phyloP scores from a whole-genome alignment of 2,113 vertebrate species.

The Alethe castanea region DNA sequence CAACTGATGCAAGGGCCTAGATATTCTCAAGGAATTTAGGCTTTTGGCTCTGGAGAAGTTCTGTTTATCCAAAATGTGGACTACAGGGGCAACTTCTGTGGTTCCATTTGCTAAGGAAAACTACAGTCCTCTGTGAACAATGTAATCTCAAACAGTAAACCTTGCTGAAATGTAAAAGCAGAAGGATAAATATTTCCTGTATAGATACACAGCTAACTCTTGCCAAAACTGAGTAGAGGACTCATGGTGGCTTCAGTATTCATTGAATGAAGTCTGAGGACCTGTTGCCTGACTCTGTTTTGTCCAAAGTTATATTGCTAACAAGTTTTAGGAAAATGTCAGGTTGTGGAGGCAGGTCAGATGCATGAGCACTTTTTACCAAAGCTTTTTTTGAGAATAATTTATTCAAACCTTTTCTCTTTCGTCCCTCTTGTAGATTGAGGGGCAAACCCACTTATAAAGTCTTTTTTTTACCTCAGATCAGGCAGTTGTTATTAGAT shows the following conservation, averaged over 20 bases:
- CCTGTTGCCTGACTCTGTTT: neutral
- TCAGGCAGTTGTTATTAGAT: neutral
- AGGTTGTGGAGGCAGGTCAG: rapidly evolving
- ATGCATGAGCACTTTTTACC: neutral
- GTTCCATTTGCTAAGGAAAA: neutral
- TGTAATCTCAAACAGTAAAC: neutral
- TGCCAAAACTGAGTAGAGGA: neutral
- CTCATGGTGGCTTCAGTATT: neutral
- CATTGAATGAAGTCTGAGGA: neutral
- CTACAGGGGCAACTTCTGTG: neutral
- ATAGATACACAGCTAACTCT: neutral
- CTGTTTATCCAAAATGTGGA: neutral
- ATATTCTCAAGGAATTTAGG: neutral
- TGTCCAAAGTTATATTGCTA: neutral
- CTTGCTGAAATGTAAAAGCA: neutral
- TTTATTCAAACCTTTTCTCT: neutral
- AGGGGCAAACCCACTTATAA: neutral
- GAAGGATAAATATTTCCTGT: neutral
- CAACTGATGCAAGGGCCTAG: neutral
- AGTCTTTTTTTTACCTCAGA: neutral
- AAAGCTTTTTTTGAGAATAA: neutral
- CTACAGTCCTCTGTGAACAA: neutral
- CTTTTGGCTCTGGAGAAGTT: neutral
- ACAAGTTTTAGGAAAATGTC: neutral
- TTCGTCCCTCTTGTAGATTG: neutral